Evolutionary conservation across 2,113 vertebrate genomes (phyloP), one percentile per base, ranked within the genome.

Genomic region (Pterophyllum scalare): DNA sequence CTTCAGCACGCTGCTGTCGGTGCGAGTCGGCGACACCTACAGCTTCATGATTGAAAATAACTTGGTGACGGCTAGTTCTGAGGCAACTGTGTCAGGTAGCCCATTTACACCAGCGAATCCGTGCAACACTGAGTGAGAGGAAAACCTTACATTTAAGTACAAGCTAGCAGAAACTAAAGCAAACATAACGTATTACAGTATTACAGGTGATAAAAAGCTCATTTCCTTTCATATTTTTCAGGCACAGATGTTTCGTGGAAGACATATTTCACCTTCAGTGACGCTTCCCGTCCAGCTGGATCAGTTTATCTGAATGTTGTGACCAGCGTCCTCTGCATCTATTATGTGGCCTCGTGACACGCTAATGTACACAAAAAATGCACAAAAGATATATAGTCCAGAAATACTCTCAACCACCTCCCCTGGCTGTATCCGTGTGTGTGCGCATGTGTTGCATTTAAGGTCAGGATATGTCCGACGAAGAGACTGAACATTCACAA

Each of bases 41-140:
- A 82, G 6, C 62, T 85, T 78, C 82, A 88, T 5, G 79, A 91
- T 92, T 1, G 49, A 81, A 43, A 94, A 91, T 4, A 1, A 35
- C 1, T 24, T 94, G 57, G 89, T 91, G 79, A 20, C 1, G 0
- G 57, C 79, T 5, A 5, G 82, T 31, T 80, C 92, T 0, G 40
- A 33, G 0, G 88, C 85, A n/a, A 82, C 65, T 6, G 4, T 89
- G 5, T 77, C 83, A 88, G 94, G 94, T 94, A 52, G 65, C 19
- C 1, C 65, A 52, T 19, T 56, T 56, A 56, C 17, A 19, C 17
- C 49, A 52, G 17, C 7, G 6, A 52, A 52, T 52, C 19, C 2
- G 14, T 0, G 2, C 4, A 70, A 13, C 65, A 52, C 3, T 13
- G 49, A 20, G 24, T 70, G 15, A 70, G 65, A 0, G 43, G 65